Evolutionary conservation across 1,140 invertebrate species (phyloP), one percentile per base, ranked within the genome.

Genomic region (Battus philenor): DNA sequence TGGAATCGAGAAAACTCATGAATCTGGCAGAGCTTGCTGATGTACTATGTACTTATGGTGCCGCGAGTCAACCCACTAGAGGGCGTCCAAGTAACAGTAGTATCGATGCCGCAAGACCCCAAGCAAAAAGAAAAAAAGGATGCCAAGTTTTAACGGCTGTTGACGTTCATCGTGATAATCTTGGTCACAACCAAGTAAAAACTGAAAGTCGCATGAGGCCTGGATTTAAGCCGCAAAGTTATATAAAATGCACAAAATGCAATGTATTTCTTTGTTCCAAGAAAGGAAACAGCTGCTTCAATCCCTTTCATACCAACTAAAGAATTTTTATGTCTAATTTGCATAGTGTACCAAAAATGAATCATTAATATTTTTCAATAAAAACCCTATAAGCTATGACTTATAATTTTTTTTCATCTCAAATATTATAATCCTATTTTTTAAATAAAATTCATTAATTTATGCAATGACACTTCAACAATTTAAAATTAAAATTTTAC

Each of bases 291-390:
- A 4, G 7, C 20, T 22, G 3, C 20, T 22, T 22, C n/a, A n/a
- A n/a, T n/a, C n/a, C n/a, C n/a, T n/a, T n/a, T n/a, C n/a, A n/a
- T n/a, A n/a, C n/a, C n/a, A n/a, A n/a, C n/a, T n/a, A n/a, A n/a
- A n/a, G n/a, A n/a, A n/a, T 47, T 57, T 57, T 61, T n/a, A n/a
- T 54, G 52, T 65, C 59, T 61, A 59, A 56, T 66, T 62, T 58
- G 50, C 50, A 53, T 47, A 38, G 50, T 58, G 55, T 50, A 47
- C 47, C 53, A 53, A 59, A 63, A 63, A 57, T 67, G 54, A 54
- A 59, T 63, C 56, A 59, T 57, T n/a, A n/a, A 59, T 54, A 55
- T 41, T 58, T 44, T 50, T 58, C 53, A 53, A 50, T 20, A 50
- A 44, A 50, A 44, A 52, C 32, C 47, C 46, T 51, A 58, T 50